A percentile compares a stretch with the other conserved stretches of the same genome.
phyloP scores from a whole-genome alignment of 2,797 vertebrate species.

The Sebastes trivittatus region DNA sequence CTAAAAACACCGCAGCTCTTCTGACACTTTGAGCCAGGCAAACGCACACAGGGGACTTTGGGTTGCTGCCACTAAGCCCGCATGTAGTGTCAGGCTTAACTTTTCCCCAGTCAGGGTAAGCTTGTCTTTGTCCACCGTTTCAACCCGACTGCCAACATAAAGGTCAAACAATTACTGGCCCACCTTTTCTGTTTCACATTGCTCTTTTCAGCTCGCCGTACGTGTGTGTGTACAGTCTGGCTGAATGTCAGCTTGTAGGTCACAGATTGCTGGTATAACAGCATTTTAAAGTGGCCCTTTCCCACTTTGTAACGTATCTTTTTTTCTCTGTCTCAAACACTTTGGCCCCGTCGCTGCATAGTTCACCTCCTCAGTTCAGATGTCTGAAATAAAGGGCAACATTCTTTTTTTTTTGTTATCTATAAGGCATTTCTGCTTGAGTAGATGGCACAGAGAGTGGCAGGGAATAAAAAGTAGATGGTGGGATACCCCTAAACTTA shows the following conservation, averaged over 20 bases:
- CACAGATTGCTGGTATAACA: conserved; percentile 54
- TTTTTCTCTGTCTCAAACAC: conserved; percentile 17
- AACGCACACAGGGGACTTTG: conserved; percentile 15
- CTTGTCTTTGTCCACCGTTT: conserved; percentile 66
- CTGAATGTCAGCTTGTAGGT: conserved; percentile 71
- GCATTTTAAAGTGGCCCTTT: conserved; percentile 59
- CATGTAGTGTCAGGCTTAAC: conserved; percentile 49
- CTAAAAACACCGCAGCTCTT: neutral
- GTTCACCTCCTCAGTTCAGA: conserved; percentile 30
- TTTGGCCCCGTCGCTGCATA: neutral
- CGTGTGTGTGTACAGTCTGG: conserved; percentile 21
- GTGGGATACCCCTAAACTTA: neutral
- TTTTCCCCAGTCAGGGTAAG: conserved; percentile 59
- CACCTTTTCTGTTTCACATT: conserved; percentile 63
- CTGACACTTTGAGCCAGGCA: conserved; percentile 22
- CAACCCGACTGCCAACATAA: conserved; percentile 63
- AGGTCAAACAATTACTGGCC: conserved; percentile 77
- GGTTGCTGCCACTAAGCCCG: conserved; percentile 28
- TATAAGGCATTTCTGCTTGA: conserved; percentile 11
- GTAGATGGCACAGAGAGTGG: neutral
- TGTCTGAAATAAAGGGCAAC: conserved; percentile 7
- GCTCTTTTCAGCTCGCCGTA: conserved; percentile 54
- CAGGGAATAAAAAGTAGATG: neutral
- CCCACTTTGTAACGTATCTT: conserved; percentile 10
- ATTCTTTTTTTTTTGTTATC: neutral